phyloP scores from a whole-genome alignment of 2,113 vertebrate species.

The Notiomystis cincta region DNA sequence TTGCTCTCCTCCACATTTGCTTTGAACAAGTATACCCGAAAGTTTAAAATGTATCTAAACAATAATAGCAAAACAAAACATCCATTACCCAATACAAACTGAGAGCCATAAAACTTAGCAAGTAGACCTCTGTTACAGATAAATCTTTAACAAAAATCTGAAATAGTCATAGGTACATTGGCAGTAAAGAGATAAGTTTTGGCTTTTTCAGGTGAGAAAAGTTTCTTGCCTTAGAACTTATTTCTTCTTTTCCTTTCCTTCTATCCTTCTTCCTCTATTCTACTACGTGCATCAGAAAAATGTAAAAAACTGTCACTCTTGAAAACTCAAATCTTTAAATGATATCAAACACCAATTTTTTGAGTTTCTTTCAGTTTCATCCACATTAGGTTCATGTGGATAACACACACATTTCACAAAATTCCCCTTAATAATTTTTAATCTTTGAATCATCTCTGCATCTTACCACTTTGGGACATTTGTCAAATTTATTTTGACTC shows the following conservation, averaged over 20 bases:
- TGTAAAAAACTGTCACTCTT: not conserved
- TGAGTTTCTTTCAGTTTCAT: not conserved
- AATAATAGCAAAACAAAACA: not conserved
- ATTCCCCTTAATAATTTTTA: not conserved
- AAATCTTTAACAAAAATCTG: not conserved
- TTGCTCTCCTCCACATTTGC: not conserved
- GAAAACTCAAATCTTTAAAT: not conserved
- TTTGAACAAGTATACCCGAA: not conserved
- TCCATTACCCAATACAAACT: not conserved
- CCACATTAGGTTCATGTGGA: not conserved
- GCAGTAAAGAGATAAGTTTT: not conserved
- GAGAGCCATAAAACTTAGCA: not conserved
- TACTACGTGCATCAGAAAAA: not conserved
- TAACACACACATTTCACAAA: not conserved
- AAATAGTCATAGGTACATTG: not conserved
- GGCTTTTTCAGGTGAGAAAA: not conserved
- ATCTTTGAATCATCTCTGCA: not conserved
- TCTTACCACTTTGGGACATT: not conserved
- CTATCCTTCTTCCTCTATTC: not conserved
- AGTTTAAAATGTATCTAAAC: not conserved
- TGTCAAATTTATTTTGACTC: not conserved
- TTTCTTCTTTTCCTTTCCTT: not conserved
- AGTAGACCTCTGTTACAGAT: not conserved
- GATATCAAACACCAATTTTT: not conserved
- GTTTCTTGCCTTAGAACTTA: not conserved